phyloP scores from a whole-genome alignment of 1,140 invertebrate species.

The Stegodyphus mimosarum region DNA sequence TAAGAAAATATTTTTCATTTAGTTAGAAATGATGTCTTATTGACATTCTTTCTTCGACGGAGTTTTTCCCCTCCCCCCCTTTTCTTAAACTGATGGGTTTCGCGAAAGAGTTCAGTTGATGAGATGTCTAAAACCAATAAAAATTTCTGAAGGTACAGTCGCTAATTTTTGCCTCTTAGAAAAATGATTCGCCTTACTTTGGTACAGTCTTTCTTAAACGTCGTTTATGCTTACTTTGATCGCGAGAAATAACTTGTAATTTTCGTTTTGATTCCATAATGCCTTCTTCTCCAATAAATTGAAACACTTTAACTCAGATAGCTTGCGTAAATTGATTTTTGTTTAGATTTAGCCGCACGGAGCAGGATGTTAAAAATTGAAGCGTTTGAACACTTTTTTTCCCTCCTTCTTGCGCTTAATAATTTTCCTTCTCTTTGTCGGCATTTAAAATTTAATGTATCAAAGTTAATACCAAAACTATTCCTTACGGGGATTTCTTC shows the following conservation, averaged over 20 bases:
- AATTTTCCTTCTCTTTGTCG: background rate
- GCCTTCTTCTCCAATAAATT: too few species aligned
- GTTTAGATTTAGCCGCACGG: background rate
- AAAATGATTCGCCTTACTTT: constrained; percentile 23
- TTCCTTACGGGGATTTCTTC: background rate
- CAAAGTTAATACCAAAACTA: background rate
- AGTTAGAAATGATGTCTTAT: constrained; percentile 43
- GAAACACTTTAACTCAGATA: too few species aligned
- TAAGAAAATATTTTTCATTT: constrained; percentile 55
- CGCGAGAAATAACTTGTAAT: background rate
- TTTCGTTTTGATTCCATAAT: background rate
- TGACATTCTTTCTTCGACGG: constrained; percentile 33
- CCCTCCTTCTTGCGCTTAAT: background rate
- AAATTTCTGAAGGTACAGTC: background rate
- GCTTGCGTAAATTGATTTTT: background rate
- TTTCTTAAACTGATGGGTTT: constrained; percentile 35
- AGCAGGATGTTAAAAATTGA: background rate
- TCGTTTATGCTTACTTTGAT: constrained; percentile 24
- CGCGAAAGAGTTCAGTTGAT: constrained; percentile 1
- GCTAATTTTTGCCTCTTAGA: constrained; percentile 36
- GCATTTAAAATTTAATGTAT: background rate
- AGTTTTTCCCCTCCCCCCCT: constrained; percentile 10
- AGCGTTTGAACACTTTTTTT: background rate
- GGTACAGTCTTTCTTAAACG: background rate
- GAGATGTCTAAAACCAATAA: constrained; percentile 22